These are phyloP conservation scores for Pachydiplax longipennis DNA, from an alignment of 2,888 invertebrate genomes.

Conservation along the genomic window DNA sequence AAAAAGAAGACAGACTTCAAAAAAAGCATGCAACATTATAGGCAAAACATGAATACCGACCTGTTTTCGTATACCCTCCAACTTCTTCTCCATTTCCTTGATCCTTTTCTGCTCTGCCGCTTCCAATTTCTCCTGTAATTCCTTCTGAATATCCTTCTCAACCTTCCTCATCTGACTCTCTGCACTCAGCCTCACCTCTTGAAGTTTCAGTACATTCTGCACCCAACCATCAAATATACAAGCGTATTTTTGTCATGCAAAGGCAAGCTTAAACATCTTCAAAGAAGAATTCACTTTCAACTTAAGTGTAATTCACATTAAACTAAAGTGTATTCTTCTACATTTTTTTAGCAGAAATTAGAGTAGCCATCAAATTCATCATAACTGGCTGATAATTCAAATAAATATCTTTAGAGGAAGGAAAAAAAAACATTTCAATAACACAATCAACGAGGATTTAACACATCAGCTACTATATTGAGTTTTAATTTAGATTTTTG, in stretches of 20 bases:
- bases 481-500: too few species aligned
- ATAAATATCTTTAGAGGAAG: too few species aligned
- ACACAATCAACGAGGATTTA: too few species aligned
- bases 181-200: constrained; percentile 71
- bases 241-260: constrained; percentile 47
- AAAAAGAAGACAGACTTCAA: not conserved
- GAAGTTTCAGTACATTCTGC: constrained; percentile 73
- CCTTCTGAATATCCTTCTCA: constrained; percentile 62
- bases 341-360: not conserved
- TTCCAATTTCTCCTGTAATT: constrained; percentile 73
- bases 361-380: too few species aligned
- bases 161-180: constrained; percentile 67
- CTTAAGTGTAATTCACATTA: too few species aligned
- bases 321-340: too few species aligned
- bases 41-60: constrained; percentile 65
- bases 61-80: constrained; percentile 84
- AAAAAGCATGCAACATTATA: not conserved
- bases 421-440: too few species aligned
- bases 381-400: too few species aligned
- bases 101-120: constrained; percentile 84
- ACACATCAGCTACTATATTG: too few species aligned
- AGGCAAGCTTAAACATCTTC: not conserved
- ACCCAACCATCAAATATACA: constrained; percentile 49
- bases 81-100: constrained; percentile 83
- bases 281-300: too few species aligned